Evolutionary conservation across 1,140 invertebrate species (phyloP).

Genomic region (Pseudomyrmex flavicornis): DNA sequence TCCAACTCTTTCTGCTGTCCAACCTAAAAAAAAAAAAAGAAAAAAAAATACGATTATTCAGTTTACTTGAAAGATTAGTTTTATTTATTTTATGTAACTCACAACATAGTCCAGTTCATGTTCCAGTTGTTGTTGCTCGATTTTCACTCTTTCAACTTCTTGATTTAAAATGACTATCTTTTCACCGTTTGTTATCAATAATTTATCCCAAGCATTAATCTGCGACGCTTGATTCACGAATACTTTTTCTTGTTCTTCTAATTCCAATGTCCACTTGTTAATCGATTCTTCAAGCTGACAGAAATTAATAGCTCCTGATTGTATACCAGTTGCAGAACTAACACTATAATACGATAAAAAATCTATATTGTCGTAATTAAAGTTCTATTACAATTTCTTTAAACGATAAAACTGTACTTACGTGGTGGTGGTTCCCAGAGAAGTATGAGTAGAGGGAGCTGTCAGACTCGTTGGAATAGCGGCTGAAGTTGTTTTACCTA

Average conservation of each 20-base stretch:
- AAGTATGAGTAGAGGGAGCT: constrained; percentile 82
- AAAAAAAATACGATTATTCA: not conserved
- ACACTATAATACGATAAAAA: constrained; percentile 75
- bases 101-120: constrained; percentile 97
- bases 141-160: constrained; percentile 93
- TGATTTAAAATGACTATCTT: constrained; percentile 95
- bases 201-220: constrained; percentile 97
- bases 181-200: constrained; percentile 95
- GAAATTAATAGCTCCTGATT: constrained; percentile 90
- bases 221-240: constrained; percentile 97
- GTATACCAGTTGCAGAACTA: constrained; percentile 80
- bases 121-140: constrained; percentile 95
- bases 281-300: constrained; percentile 96
- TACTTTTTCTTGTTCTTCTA: constrained; percentile 96
- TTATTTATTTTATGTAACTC: constrained; percentile 51
- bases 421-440: constrained; percentile 83
- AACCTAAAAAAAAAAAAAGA: constrained; percentile 68
- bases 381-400: not conserved
- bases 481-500: constrained; percentile 74
- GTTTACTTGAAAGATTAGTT: constrained; percentile 13
- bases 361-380: too few species aligned
- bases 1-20: constrained; percentile 97
- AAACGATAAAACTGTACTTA: constrained; percentile 73
- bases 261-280: constrained; percentile 97
- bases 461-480: constrained; percentile 81